A percentile compares a stretch with the other conserved stretches of the same genome.
Evolutionary conservation across 2,113 vertebrate species (phyloP).

Genomic region (Muntiacus reevesi): DNA sequence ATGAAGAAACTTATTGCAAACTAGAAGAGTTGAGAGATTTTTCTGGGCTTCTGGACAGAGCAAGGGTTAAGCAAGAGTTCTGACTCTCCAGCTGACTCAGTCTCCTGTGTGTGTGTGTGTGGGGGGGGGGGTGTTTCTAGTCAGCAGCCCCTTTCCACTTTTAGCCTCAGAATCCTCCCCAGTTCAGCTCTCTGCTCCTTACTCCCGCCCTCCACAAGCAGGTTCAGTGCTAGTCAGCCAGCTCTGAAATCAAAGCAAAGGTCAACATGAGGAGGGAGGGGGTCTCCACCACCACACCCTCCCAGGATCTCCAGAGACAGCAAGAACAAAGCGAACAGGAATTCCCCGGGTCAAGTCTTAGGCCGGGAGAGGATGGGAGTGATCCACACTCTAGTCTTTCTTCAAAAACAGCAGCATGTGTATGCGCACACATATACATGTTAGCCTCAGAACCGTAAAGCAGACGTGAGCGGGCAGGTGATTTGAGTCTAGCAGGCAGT

Average conservation of each 20-base stretch:
- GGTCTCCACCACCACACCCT: neutral
- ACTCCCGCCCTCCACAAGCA: neutral
- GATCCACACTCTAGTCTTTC: neutral
- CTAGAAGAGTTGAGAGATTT: neutral
- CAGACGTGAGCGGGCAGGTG: slow-evolving; percentile 20
- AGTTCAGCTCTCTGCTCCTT: neutral
- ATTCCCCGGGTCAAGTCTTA: neutral
- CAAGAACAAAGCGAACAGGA: neutral
- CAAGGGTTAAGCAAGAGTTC: neutral
- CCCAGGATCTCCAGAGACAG: neutral
- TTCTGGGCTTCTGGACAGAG: neutral
- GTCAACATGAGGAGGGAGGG: neutral
- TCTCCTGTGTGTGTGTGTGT: neutral
- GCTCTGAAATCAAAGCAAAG: slow-evolving; percentile 18
- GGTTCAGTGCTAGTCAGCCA: neutral
- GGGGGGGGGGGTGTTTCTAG: neutral
- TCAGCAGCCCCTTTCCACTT: neutral
- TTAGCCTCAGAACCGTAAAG: slow-evolving; percentile 9
- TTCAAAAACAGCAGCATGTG: neutral
- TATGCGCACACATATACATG: neutral
- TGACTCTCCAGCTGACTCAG: neutral
- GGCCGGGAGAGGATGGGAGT: neutral
- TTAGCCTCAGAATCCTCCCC: neutral
- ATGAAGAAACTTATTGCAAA: neutral
- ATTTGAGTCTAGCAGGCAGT: neutral